Percentiles rank a stretch among this genome's conserved stretches.
Conservation (phyloP, 2,888 invertebrate species). For the Xanthorhoe designata region DNA sequence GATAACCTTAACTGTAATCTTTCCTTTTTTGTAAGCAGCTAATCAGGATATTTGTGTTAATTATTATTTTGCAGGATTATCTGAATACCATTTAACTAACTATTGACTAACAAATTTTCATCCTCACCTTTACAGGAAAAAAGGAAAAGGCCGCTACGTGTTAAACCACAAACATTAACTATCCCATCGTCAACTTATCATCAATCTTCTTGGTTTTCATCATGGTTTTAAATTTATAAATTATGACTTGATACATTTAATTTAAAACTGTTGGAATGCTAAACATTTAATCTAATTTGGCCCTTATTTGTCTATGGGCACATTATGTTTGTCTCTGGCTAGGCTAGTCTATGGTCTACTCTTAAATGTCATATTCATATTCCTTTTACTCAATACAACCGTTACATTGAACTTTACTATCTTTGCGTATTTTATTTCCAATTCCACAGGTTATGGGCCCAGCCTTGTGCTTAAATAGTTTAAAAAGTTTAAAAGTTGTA, state of each 20-base stretch:
- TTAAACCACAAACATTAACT: slow-evolving; percentile 49
- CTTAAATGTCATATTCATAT: too few relatives aligned
- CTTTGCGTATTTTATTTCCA: too few relatives aligned
- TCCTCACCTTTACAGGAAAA: slow-evolving; percentile 64
- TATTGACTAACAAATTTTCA: slow-evolving; percentile 12
- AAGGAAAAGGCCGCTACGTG: slow-evolving; percentile 56
- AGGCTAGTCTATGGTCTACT: too few relatives aligned
- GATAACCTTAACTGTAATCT: slow-evolving; percentile 1
- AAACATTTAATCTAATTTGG: too few relatives aligned
- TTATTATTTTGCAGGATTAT: background rate
- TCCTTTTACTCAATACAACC: too few relatives aligned
- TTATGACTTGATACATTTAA: slow-evolving; percentile 32
- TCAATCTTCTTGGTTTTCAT: slow-evolving; percentile 52
- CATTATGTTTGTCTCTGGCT: too few relatives aligned
- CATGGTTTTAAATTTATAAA: slow-evolving; percentile 45
- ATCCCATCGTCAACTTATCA: slow-evolving; percentile 47
- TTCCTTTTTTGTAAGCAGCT: slow-evolving; percentile 25
- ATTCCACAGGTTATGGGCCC: too few relatives aligned
- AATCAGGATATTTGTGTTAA: slow-evolving; percentile 9
- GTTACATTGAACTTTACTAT: too few relatives aligned
- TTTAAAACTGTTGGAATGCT: too few relatives aligned
- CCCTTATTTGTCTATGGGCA: too few relatives aligned
- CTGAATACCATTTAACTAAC: slow-evolving; percentile 24
- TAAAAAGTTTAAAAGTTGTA: too few relatives aligned
- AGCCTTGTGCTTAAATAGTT: too few relatives aligned